Percentiles rank a stretch among this genome's conserved stretches.
Conservation (phyloP, 1,140 invertebrate genomes). For the Eupristina koningsbergeri region DNA sequence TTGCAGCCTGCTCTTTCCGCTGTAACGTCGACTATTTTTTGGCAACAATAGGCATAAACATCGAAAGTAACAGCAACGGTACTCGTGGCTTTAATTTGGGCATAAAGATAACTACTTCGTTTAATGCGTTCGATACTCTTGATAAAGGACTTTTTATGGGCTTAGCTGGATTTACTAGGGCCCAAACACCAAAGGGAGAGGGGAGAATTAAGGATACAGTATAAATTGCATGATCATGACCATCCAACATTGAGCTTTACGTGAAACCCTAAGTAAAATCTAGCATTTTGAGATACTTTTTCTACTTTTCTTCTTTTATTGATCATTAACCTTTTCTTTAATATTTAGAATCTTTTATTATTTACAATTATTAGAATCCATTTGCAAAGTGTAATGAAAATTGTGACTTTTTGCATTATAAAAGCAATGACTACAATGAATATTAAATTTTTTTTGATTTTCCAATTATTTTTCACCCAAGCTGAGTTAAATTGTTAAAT, state of each 20-base stretch:
- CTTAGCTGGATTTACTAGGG: not conserved
- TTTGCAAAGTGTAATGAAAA: not conserved
- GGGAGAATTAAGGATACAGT: not conserved
- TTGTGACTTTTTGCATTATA: not conserved
- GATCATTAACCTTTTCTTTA: not conserved
- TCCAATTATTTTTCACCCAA: no score
- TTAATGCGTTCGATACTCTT: not conserved
- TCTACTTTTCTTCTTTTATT: not conserved
- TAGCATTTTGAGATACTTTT: not conserved
- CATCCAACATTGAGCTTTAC: not conserved
- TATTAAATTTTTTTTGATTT: not conserved
- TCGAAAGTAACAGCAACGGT: not conserved
- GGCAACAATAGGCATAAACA: constrained; percentile 28
- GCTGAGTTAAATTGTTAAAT: no score
- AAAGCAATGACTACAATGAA: not conserved
- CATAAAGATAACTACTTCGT: not conserved
- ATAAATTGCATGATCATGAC: not conserved
- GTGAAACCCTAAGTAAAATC: not conserved
- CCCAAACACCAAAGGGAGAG: not conserved
- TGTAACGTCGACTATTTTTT: constrained; percentile 50
- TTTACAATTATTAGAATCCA: not conserved
- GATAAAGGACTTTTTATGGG: constrained; percentile 31
- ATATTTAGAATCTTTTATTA: not conserved
- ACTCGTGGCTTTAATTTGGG: not conserved
- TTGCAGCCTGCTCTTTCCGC: constrained; percentile 7